Evolutionary conservation across 1,140 invertebrate genomes (phyloP).

Genomic region (Magallana angulata): DNA sequence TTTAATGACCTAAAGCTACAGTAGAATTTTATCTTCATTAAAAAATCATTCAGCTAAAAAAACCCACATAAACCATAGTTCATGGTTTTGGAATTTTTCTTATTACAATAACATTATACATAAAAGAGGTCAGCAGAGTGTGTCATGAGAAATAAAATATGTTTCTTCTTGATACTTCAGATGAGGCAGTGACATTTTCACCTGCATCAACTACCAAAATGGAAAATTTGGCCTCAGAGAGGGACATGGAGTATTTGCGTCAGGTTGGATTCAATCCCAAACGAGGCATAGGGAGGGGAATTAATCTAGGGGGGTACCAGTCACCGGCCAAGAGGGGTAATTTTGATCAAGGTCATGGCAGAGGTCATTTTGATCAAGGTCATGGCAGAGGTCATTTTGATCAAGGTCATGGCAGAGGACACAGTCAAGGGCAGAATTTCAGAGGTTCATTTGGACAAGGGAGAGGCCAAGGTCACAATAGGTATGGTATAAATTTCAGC

Average conservation of each 20-base stretch:
- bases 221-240: constrained; percentile 9
- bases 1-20: too few relatives aligned
- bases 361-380: neutral
- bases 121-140: too few relatives aligned
- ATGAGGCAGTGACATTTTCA: neutral
- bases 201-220: neutral
- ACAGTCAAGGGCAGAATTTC: neutral
- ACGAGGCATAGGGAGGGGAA: neutral
- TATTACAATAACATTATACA: too few relatives aligned
- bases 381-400: neutral
- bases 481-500: neutral
- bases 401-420: neutral
- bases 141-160: too few relatives aligned
- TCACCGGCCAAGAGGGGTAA: neutral
- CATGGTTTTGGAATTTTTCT: too few relatives aligned
- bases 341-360: too few relatives aligned
- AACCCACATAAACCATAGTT: too few relatives aligned
- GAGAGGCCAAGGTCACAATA: constrained; percentile 1
- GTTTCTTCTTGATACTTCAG: neutral
- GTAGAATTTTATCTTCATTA: too few relatives aligned
- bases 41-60: too few relatives aligned
- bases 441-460: neutral
- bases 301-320: neutral
- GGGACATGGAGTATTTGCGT: neutral
- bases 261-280: neutral